Conservation (phyloP, 2,888 invertebrate species). For the Drosophila ezoana region DNA sequence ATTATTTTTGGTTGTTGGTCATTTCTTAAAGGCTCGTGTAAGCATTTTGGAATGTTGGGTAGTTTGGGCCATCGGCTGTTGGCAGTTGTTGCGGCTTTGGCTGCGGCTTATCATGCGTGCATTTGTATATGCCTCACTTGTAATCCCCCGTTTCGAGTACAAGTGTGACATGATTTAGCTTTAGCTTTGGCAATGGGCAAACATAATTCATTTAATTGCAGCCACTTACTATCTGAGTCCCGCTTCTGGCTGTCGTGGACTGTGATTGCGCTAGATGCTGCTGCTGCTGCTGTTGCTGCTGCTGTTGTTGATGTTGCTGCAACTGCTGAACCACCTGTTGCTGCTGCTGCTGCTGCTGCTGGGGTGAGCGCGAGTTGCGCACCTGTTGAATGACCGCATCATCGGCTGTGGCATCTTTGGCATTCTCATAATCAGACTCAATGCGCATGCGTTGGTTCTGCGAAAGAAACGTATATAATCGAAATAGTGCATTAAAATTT, state of each 20-base stretch:
- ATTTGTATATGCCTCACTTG: background rate
- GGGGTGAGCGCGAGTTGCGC: slow-evolving; percentile 60
- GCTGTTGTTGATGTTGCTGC: slow-evolving; percentile 36
- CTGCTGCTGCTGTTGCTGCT: slow-evolving; percentile 37
- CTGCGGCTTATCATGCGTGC: background rate
- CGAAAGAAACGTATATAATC: slow-evolving; percentile 10
- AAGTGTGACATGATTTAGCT: slow-evolving; percentile 15
- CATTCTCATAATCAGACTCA: slow-evolving; percentile 80
- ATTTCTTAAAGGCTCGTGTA: background rate
- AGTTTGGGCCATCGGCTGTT: background rate
- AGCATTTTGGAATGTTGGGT: slow-evolving; percentile 19
- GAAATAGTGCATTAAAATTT: background rate
- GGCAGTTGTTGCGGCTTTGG: background rate
- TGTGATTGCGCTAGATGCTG: slow-evolving; percentile 58
- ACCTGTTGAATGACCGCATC: slow-evolving; percentile 51
- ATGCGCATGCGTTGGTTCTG: slow-evolving; percentile 84
- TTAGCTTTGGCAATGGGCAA: slow-evolving; percentile 32
- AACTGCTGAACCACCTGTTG: slow-evolving; percentile 41
- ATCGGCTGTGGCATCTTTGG: slow-evolving; percentile 70
- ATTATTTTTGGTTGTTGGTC: slow-evolving; percentile 1
- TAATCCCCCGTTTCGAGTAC: slow-evolving; percentile 7
- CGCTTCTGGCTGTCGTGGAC: slow-evolving; percentile 56
- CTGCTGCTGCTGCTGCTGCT: slow-evolving; percentile 61
- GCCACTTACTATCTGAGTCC: slow-evolving; percentile 74
- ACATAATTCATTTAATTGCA: slow-evolving; percentile 62